Evolutionary conservation across 2,888 invertebrate genomes (phyloP).

Genomic region (Digitonthophagus gazella): DNA sequence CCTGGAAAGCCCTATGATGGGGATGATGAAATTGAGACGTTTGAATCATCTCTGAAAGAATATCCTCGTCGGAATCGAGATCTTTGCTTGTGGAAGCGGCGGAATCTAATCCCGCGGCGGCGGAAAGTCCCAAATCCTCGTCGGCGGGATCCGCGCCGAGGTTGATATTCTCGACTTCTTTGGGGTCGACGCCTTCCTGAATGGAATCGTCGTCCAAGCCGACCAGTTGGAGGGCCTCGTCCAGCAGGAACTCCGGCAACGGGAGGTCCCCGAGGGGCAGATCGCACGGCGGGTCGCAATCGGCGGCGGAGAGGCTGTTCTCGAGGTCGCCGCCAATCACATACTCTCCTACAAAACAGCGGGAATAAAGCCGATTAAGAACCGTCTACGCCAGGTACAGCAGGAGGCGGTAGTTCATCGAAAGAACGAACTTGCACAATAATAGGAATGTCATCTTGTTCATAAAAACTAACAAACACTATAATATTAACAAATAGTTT

Average conservation of each 20-base stretch:
- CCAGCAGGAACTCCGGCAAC: slow-evolving; percentile 64
- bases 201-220: slow-evolving; percentile 64
- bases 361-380: slow-evolving; percentile 28
- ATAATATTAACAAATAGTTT: not conserved
- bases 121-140: slow-evolving; percentile 20
- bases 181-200: slow-evolving; percentile 43
- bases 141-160: slow-evolving; percentile 30
- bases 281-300: slow-evolving; percentile 54
- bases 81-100: slow-evolving; percentile 31
- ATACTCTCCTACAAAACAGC: slow-evolving; percentile 58
- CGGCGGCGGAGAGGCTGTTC: slow-evolving; percentile 42
- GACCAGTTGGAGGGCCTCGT: slow-evolving; percentile 72
- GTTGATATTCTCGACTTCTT: slow-evolving; percentile 43
- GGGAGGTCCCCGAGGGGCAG: slow-evolving; percentile 58
- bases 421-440: not conserved
- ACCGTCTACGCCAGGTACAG: not conserved
- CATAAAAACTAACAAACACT: not conserved
- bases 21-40: slow-evolving; percentile 62
- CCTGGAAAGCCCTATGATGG: slow-evolving; percentile 69
- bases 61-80: slow-evolving; percentile 49
- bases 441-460: not conserved
- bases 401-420: not conserved
- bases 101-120: slow-evolving; percentile 24
- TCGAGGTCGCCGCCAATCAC: slow-evolving; percentile 53
- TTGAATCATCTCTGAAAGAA: slow-evolving; percentile 62